phyloP scores from a whole-genome alignment of 2,888 invertebrate genomes.

The Sussaba pulchella region DNA sequence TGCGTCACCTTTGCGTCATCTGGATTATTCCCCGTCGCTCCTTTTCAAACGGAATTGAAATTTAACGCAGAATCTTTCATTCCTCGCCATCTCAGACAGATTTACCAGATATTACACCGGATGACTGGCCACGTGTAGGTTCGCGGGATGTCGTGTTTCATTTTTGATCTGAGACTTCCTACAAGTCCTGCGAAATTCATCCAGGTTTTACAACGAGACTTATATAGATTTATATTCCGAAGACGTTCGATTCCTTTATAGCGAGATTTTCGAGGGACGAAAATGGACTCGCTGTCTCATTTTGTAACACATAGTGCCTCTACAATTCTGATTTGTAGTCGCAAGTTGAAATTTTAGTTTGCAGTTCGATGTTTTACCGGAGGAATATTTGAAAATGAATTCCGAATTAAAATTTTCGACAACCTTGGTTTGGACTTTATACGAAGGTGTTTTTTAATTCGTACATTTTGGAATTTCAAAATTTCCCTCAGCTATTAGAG shows the following conservation, averaged over 20 bases:
- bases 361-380: too few relatives aligned
- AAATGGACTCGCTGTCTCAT: neutral
- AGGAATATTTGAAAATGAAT: too few relatives aligned
- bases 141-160: constrained; percentile 16
- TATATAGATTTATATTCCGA: too few relatives aligned
- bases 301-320: neutral
- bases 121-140: constrained; percentile 13
- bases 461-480: too few relatives aligned
- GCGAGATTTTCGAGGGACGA: constrained; percentile 5
- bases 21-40: constrained; percentile 3
- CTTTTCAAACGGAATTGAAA: constrained; percentile 39
- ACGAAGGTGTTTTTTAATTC: too few relatives aligned
- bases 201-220: constrained; percentile 42
- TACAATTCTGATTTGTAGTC: neutral
- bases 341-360: neutral
- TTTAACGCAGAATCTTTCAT: neutral
- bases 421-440: too few relatives aligned
- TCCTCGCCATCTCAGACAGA: constrained; percentile 38
- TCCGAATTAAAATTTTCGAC: too few relatives aligned
- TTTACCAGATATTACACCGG: constrained; percentile 20
- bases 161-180: constrained; percentile 27
- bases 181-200: constrained; percentile 6
- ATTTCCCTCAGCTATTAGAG: too few relatives aligned
- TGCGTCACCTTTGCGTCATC: constrained; percentile 28
- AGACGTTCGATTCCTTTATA: too few relatives aligned